A percentile compares a stretch with the other conserved stretches of the same genome.
Evolutionary conservation across 2,888 invertebrate genomes (phyloP).

Genomic region (Thereva unica): DNA sequence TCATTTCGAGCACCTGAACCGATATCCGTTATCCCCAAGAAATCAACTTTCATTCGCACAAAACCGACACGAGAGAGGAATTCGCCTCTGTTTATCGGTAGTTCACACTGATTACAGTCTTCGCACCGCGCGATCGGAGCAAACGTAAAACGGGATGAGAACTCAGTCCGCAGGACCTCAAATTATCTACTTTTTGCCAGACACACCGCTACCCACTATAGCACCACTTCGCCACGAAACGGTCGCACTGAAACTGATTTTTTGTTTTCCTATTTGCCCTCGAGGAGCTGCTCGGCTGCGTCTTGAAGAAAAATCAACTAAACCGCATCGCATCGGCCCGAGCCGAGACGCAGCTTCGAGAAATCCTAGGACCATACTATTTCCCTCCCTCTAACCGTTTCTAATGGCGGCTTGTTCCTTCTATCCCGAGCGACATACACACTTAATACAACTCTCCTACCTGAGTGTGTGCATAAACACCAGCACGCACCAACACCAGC

Average conservation of each 20-base stretch:
- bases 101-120: conserved; percentile 25
- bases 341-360: too few species aligned
- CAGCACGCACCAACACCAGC: conserved; percentile 6
- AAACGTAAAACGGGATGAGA: too few species aligned
- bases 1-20: conserved; percentile 24
- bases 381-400: conserved; percentile 28
- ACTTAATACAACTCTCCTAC: neutral
- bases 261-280: conserved; percentile 38
- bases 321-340: too few species aligned
- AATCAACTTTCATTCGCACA: conserved; percentile 12
- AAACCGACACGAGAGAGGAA: conserved; percentile 11
- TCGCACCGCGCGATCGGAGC: conserved; percentile 15
- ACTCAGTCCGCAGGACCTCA: conserved; percentile 10
- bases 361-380: conserved; percentile 1
- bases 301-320: conserved; percentile 24
- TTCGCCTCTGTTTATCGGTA: conserved; percentile 24
- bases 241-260: conserved; percentile 42
- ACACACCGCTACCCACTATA: conserved; percentile 14
- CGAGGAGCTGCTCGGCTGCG: conserved; percentile 21
- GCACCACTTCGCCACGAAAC: conserved; percentile 33
- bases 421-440: conserved; percentile 1
- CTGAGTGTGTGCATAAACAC: conserved; percentile 1
- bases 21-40: conserved; percentile 22
- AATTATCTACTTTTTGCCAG: conserved; percentile 25
- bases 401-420: conserved; percentile 27